phyloP scores from a whole-genome alignment of 1,140 invertebrate genomes.

The Melitaea cinxia region DNA sequence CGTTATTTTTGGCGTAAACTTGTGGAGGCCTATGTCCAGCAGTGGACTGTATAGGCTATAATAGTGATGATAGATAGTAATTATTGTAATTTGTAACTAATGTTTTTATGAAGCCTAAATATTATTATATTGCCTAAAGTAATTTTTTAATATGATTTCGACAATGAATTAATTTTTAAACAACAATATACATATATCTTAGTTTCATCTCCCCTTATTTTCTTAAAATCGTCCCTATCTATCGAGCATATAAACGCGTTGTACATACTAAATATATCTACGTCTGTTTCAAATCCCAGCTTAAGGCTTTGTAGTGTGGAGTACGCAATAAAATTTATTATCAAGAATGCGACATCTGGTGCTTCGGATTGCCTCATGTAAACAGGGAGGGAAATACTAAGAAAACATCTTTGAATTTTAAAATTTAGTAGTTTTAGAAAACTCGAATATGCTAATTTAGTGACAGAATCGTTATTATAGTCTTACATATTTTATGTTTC shows the following conservation, averaged over 20 bases:
- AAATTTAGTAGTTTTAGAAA: constrained; percentile 11
- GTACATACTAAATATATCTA: constrained; percentile 35
- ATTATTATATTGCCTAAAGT: too few relatives aligned
- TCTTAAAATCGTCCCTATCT: constrained; percentile 1
- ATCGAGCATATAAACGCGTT: constrained; percentile 29
- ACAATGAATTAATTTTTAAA: too few relatives aligned
- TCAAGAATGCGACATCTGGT: constrained; percentile 74
- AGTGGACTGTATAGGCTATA: too few relatives aligned
- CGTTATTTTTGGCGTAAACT: too few relatives aligned
- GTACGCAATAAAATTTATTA: constrained; percentile 78
- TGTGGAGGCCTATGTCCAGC: too few relatives aligned
- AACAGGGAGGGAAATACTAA: constrained; percentile 13
- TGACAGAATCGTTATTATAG: not conserved
- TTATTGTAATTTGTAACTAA: too few relatives aligned
- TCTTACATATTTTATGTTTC: too few relatives aligned
- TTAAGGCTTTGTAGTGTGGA: constrained; percentile 68
- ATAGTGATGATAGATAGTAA: too few relatives aligned
- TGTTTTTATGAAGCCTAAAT: too few relatives aligned
- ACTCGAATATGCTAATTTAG: not conserved
- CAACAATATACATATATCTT: too few relatives aligned
- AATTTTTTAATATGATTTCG: too few relatives aligned
- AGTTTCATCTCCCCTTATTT: too few relatives aligned
- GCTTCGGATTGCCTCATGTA: constrained; percentile 39
- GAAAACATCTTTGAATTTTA: constrained; percentile 31
- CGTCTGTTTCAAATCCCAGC: constrained; percentile 67